Evolutionary conservation across 2,797 vertebrate species (phyloP).

Genomic region (Dicrostonyx torquatus): DNA sequence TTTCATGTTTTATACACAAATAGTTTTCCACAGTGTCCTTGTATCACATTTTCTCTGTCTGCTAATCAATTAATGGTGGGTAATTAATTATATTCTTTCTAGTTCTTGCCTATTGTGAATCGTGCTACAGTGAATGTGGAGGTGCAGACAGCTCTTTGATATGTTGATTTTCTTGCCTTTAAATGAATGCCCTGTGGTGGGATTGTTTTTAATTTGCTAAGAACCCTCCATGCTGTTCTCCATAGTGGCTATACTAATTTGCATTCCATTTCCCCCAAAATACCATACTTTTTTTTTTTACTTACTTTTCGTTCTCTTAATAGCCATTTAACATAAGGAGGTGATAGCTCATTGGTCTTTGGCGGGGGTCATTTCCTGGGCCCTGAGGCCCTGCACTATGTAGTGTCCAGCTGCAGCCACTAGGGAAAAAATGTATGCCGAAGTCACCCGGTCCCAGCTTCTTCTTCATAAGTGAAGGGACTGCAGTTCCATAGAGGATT

Average conservation of each 20-base stretch:
- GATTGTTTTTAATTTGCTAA: background rate
- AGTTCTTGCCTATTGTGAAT: background rate
- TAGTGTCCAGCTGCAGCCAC: background rate
- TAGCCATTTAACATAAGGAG: background rate
- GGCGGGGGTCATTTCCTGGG: background rate
- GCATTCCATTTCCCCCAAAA: background rate
- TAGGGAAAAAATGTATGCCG: background rate
- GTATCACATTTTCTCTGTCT: background rate
- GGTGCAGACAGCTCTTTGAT: background rate
- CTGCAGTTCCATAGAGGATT: background rate
- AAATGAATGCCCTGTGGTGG: background rate
- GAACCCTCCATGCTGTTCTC: background rate
- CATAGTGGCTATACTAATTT: background rate
- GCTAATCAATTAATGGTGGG: background rate
- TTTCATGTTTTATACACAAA: background rate
- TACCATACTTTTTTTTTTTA: background rate
- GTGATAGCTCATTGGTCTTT: background rate
- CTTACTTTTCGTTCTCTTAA: background rate
- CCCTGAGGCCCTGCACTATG: fast-evolving
- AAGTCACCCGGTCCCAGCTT: background rate
- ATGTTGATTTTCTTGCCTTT: background rate
- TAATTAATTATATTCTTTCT: background rate
- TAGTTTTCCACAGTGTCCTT: background rate
- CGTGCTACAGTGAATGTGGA: background rate
- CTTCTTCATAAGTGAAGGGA: background rate